Evolutionary conservation across 2,113 vertebrate species (phyloP).

Genomic region (Microtus montanus): DNA sequence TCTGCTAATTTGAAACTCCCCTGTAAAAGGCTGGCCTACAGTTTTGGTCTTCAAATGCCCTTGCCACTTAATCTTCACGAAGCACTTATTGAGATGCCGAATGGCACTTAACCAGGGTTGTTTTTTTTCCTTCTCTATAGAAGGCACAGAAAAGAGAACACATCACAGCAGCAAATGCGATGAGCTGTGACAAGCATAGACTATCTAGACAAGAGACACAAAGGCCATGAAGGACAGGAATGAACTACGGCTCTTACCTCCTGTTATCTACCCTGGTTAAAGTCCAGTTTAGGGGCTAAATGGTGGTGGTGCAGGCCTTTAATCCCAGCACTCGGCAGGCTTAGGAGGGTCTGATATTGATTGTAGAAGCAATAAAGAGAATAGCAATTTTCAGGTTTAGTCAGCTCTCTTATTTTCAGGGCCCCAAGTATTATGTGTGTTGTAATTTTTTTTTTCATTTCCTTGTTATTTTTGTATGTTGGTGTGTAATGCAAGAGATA

Average conservation of each 20-base stretch:
- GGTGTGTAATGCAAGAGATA: neutral
- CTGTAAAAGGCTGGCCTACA: slow-evolving; percentile 45
- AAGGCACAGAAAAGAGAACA: slow-evolving; percentile 13
- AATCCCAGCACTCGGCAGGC: too few relatives aligned
- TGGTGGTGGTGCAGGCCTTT: too few relatives aligned
- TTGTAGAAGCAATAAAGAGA: neutral
- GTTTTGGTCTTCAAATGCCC: slow-evolving; percentile 74
- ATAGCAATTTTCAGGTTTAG: neutral
- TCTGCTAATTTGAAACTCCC: slow-evolving; percentile 71
- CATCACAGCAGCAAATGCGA: neutral
- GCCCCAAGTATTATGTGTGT: neutral
- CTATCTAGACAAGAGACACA: neutral
- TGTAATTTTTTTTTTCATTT: neutral
- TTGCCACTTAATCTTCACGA: slow-evolving; percentile 69
- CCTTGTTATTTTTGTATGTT: neutral
- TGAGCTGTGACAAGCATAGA: neutral
- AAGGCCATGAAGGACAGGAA: neutral
- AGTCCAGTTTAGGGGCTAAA: neutral
- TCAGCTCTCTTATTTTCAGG: neutral
- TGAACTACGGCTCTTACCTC: neutral
- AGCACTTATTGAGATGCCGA: slow-evolving; percentile 66
- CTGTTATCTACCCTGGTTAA: neutral
- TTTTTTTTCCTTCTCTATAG: neutral
- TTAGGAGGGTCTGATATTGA: neutral
- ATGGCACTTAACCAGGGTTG: slow-evolving; percentile 41